phyloP scores from a whole-genome alignment of 2,113 vertebrate genomes.

The Channa argus region DNA sequence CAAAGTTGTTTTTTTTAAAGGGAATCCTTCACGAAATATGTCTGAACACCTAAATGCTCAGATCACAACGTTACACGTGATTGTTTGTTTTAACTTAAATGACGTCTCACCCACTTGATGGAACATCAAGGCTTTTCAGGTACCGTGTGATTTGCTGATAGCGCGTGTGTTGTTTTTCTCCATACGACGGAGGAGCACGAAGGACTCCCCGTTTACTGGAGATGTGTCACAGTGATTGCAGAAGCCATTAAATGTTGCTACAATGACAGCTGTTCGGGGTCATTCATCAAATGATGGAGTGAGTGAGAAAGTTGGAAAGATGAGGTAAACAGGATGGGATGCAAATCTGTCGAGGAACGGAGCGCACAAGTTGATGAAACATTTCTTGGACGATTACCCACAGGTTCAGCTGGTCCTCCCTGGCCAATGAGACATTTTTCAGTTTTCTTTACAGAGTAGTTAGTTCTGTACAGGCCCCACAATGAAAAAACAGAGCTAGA shows the following conservation, averaged over 20 bases:
- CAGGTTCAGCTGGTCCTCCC: constrained; percentile 59
- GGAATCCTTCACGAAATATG: not conserved
- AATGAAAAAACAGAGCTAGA: too few relatives aligned
- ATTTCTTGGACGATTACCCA: constrained; percentile 78
- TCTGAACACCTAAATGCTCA: not conserved
- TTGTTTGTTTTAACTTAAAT: not conserved
- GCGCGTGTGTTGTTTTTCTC: constrained; percentile 23
- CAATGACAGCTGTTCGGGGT: constrained; percentile 73
- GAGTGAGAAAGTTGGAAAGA: constrained; percentile 67
- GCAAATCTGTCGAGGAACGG: constrained; percentile 74
- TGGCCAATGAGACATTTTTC: constrained; percentile 42
- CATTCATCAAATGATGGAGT: constrained; percentile 74
- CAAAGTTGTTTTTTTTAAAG: too few relatives aligned
- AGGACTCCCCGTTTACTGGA: constrained; percentile 57
- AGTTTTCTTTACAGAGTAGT: constrained; percentile 27
- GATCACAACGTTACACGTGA: not conserved
- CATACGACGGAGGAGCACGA: not conserved
- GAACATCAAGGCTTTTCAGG: constrained; percentile 13
- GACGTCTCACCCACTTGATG: not conserved
- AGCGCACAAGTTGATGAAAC: constrained; percentile 71
- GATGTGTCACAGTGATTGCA: constrained; percentile 67
- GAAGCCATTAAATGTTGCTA: constrained; percentile 67
- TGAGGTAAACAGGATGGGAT: constrained; percentile 61
- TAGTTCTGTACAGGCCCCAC: not conserved
- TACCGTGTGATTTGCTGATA: constrained; percentile 14